phyloP scores from a whole-genome alignment of 2,113 vertebrate genomes.

The Tympanuchus pallidicinctus region DNA sequence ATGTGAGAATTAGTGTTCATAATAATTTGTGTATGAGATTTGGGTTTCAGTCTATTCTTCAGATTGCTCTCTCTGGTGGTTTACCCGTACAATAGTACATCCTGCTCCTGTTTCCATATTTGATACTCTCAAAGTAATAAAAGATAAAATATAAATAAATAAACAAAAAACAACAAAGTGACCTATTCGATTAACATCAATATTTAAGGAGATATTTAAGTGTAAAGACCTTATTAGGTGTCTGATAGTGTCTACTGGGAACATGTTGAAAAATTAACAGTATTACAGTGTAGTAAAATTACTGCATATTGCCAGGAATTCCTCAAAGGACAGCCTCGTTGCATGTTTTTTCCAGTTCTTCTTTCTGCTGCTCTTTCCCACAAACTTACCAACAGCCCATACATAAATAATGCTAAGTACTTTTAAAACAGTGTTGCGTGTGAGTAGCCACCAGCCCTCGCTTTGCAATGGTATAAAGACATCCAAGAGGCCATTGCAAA shows the following conservation, averaged over 20 bases:
- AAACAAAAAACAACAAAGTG: background rate
- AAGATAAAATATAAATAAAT: background rate
- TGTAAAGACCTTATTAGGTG: background rate
- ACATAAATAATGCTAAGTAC: background rate
- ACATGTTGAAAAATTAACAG: background rate
- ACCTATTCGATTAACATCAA: background rate
- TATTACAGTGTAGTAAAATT: background rate
- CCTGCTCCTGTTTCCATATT: background rate
- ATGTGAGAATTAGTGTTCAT: slow-evolving; percentile 77
- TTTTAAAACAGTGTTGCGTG: background rate
- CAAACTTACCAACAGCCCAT: background rate
- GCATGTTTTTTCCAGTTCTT: background rate
- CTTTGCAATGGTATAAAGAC: background rate
- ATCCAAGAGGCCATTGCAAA: background rate
- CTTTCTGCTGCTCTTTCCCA: background rate
- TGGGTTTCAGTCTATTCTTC: slow-evolving; percentile 57
- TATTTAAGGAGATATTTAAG: slow-evolving; percentile 37
- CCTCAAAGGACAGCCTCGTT: background rate
- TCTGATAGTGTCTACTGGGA: background rate
- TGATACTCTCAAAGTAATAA: background rate
- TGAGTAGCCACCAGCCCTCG: background rate
- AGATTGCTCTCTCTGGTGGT: background rate
- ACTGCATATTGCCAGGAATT: background rate
- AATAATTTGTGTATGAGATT: slow-evolving; percentile 74
- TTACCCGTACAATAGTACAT: background rate